A percentile compares a stretch with the other conserved stretches of the same genome.
These are phyloP conservation scores for Alosa sapidissima DNA, from an alignment of 2,797 vertebrate species.

Conservation along the genomic window DNA sequence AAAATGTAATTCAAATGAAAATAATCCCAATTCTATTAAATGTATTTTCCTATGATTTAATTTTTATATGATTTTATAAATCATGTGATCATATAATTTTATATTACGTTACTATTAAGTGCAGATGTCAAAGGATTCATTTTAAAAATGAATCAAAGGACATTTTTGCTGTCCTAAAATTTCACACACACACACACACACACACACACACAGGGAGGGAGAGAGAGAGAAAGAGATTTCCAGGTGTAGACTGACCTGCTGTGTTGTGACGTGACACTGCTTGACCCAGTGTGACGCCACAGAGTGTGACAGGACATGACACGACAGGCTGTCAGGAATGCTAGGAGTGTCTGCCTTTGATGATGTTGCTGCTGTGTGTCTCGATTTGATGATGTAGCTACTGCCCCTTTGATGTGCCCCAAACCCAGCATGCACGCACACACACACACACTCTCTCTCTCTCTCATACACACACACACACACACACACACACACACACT, in stretches of 20 bases:
- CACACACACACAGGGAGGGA: neutral
- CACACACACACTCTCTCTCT: neutral
- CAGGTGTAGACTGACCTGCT: neutral
- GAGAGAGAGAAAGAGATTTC: no score
- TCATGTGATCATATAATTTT: no score
- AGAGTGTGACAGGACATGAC: no score
- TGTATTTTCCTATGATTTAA: no score
- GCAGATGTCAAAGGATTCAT: no score
- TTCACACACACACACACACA: neutral
- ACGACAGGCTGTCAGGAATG: neutral
- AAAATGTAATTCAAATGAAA: no score
- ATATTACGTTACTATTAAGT: no score
- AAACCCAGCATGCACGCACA: neutral
- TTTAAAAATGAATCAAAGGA: no score
- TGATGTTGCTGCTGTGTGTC: neutral
- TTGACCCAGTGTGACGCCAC: neutral
- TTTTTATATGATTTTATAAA: neutral
- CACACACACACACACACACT: constrained; percentile 14
- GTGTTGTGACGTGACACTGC: neutral
- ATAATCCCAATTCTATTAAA: no score
- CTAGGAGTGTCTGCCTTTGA: neutral
- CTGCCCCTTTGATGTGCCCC: neutral
- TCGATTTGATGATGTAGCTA: neutral
- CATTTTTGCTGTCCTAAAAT: no score
- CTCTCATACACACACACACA: neutral